Conservation (phyloP, 1,140 invertebrate species). For the Hermetia illucens region DNA sequence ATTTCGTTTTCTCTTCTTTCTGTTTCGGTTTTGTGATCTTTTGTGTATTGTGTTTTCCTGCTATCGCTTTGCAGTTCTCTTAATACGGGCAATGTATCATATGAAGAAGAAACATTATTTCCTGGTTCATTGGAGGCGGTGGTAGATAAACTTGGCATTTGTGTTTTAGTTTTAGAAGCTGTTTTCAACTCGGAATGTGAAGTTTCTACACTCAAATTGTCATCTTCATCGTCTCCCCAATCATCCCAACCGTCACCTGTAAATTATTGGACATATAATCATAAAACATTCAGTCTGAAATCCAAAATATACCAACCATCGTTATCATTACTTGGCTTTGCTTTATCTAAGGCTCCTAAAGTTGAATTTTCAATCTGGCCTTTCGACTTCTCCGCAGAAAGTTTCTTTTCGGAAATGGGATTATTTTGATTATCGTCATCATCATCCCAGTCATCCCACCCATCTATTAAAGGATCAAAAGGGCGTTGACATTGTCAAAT, state of each 20-base stretch:
- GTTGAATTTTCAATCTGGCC: slow-evolving; percentile 32
- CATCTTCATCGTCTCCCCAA: slow-evolving; percentile 34
- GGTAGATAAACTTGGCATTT: slow-evolving; percentile 7
- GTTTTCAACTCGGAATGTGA: slow-evolving; percentile 10
- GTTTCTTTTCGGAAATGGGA: no score
- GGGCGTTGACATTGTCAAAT: no score
- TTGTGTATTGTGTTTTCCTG: slow-evolving; percentile 9
- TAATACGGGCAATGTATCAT: background rate
- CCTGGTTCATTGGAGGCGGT: slow-evolving; percentile 7
- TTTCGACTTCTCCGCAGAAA: no score
- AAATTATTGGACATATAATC: no score
- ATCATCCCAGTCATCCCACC: slow-evolving; percentile 27
- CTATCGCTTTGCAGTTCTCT: slow-evolving; percentile 14
- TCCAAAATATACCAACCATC: no score
- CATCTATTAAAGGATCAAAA: background rate
- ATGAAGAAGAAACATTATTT: slow-evolving; percentile 3
- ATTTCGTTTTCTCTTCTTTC: background rate
- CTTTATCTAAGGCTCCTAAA: slow-evolving; percentile 4
- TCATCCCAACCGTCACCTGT: slow-evolving; percentile 39
- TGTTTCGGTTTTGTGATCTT: slow-evolving; percentile 19
- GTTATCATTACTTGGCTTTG: slow-evolving; percentile 1
- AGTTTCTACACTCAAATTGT: slow-evolving; percentile 8
- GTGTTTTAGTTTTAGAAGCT: slow-evolving; percentile 8
- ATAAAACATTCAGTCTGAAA: no score
- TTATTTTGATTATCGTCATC: no score